Evolutionary conservation across 2,797 vertebrate species (phyloP), one percentile per base, ranked within the genome.

Genomic region (Diplodus puntazzo): DNA sequence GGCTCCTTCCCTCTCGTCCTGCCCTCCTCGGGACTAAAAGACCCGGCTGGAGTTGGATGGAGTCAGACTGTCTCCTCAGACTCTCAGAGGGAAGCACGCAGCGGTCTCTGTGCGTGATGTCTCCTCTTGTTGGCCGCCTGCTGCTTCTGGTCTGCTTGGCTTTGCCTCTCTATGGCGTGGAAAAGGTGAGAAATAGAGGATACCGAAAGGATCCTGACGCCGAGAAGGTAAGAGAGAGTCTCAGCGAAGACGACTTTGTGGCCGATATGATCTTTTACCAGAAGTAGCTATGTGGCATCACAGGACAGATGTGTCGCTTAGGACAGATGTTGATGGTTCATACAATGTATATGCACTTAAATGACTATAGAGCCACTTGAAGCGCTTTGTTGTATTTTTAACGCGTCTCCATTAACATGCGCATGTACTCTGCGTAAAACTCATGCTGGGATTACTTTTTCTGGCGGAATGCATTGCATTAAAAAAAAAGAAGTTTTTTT

Each of bases 201-300:
- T 93, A 94, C 85, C 93, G 95, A 72, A 96, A 95, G 87, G 96
- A 96, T 85, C 94, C 93, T 55, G 95, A 96, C 43, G 91, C 87
- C 0, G 95, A 96, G 49, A 95, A 94, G 94, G 96, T 96, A 94
- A 95, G 92, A 75, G 59, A 48, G 39, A 69, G 62, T 49, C 11
- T 2, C 25, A 5, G 21, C 20, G 21, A 3, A 39, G 25, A 50
- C 1, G 16, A 23, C 21, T 27, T n/a, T 11, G 52, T 20, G 20
- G 60, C 30, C 14, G 21, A 57, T 68, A 1, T 27, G 50, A 50
- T 83, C 11, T 17, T 55, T 20, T 43, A 34, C 5, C 17, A 42
- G 13, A 70, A 63, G 27, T 27, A 62, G 13, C 50, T 34, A 6
- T 48, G 61, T 50, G 43, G 8, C 45, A 14, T 4, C 7, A 12